Percentiles rank a stretch among this genome's conserved stretches.
Conservation (phyloP, 2,797 vertebrate genomes). For the Clarias fuscus region DNA sequence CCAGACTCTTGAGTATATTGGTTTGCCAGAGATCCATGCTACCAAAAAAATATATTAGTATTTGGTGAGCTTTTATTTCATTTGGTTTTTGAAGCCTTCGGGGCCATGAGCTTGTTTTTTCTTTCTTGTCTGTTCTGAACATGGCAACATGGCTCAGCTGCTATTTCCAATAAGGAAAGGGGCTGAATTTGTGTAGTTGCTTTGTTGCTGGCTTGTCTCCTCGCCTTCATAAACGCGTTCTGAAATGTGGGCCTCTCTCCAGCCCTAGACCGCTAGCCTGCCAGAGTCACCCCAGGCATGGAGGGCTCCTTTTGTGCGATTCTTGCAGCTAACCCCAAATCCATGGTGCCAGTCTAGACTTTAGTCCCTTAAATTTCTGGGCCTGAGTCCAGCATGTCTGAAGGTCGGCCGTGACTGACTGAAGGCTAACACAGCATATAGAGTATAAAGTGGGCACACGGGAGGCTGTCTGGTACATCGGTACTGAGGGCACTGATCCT, state of each 20-base stretch:
- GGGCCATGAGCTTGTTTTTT: constrained; percentile 21
- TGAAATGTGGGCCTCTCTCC: constrained; percentile 36
- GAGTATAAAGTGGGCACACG: constrained; percentile 40
- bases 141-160: constrained; percentile 24
- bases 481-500: constrained; percentile 4
- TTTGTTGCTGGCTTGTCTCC: constrained; percentile 27
- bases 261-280: constrained; percentile 22
- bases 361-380: constrained; percentile 23
- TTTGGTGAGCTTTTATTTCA: background rate
- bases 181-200: constrained; percentile 19
- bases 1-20: constrained; percentile 30
- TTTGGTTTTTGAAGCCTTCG: constrained; percentile 1
- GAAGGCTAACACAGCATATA: constrained; percentile 41
- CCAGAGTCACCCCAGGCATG: constrained; percentile 39
- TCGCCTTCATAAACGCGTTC: constrained; percentile 33
- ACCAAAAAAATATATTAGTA: background rate
- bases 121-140: constrained; percentile 9
- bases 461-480: background rate
- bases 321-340: constrained; percentile 35
- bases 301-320: constrained; percentile 27
- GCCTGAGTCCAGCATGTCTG: constrained; percentile 18
- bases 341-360: constrained; percentile 30
- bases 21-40: constrained; percentile 20
- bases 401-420: constrained; percentile 33
- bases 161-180: constrained; percentile 30